Base-by-base conservation (phyloP, 1,140 invertebrate species). In the Heliconius melpomene region DNA sequence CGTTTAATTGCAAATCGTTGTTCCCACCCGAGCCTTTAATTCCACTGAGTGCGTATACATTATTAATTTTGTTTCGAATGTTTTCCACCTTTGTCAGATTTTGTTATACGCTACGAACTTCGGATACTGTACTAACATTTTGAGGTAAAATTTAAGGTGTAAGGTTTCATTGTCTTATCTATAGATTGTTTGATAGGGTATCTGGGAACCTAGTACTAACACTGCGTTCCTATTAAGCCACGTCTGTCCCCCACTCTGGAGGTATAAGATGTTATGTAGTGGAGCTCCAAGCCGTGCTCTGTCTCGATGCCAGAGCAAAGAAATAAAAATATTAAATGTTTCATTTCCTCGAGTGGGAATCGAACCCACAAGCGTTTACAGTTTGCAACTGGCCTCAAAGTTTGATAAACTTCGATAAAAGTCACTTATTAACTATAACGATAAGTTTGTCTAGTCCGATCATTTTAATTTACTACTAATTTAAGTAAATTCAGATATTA, bases 1-100 rank as follows among this genome's bases (percentile, higher is more conserved):
- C 54, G 36, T 66, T 76, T 76, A 76, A 76, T 76, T 76, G 60
- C 74, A 66, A 66, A 66, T 36, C 57, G 54, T 76, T 76, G 54
- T 76, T 66, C 13, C 13, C 74, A 70, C 57, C 20, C 16, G 74
- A 7, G 20, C 74, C 74, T 76, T 76, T 66, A 76, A 76, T 76
- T 76, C 66, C 54, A 40, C 32, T 38, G 74, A 76, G 74, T 70
- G 50, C 74, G 54, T 76, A 23, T 76, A 26, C 74, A 76, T 76
- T 76, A 76, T 76, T 76, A 76, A 76, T 66, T 38, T 13, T 76
- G 74, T 76, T 60, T 5, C 26, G 26, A 66, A 76, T 57, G 74
- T 76, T 76, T 76, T 70, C 32, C 52, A 76, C 74, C 57, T 70
- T 60, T 75, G 74, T 38, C 29, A 66, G 60, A 29, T 66, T 66